Percentiles rank a stretch among this genome's conserved stretches.
Conservation (phyloP, 2,888 invertebrate genomes). For the Ephialtes manifestator region DNA sequence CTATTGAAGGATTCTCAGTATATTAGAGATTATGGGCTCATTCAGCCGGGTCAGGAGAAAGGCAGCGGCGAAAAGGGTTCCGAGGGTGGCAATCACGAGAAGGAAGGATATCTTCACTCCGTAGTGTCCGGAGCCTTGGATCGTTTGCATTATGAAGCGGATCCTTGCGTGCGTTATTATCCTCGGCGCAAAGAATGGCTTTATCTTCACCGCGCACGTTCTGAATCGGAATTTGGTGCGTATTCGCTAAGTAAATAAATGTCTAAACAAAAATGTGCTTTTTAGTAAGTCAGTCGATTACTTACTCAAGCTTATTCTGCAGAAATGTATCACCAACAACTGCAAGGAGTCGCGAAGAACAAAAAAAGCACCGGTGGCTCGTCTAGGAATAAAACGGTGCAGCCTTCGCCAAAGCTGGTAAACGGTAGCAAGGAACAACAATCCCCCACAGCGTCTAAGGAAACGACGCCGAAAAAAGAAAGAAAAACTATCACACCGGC, state of each 20-base stretch:
- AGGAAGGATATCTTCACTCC: constrained; percentile 91
- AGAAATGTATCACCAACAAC: constrained; percentile 90
- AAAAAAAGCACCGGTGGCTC: constrained; percentile 85
- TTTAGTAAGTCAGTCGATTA: not conserved
- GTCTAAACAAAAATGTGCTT: not conserved
- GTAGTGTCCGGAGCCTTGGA: constrained; percentile 97
- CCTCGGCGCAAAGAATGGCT: constrained; percentile 97
- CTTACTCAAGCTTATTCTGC: constrained; percentile 1
- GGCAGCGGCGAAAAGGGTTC: constrained; percentile 77
- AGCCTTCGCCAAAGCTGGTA: constrained; percentile 79
- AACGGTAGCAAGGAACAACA: constrained; percentile 86
- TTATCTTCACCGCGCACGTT: constrained; percentile 93
- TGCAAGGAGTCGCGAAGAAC: constrained; percentile 88
- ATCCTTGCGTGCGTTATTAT: constrained; percentile 98
- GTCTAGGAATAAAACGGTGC: constrained; percentile 81
- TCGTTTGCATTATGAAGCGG: constrained; percentile 95
- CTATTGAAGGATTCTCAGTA: constrained; percentile 93
- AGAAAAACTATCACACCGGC: constrained; percentile 76
- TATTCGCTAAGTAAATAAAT: constrained; percentile 42
- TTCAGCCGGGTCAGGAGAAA: constrained; percentile 78
- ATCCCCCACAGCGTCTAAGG: constrained; percentile 86
- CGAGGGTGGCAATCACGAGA: constrained; percentile 77
- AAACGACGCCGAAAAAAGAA: constrained; percentile 83
- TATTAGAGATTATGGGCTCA: constrained; percentile 81
- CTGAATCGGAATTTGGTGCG: constrained; percentile 89